Evolutionary conservation across 2,797 vertebrate species (phyloP), one percentile per base, ranked within the genome.

Genomic region (Karalla daura): DNA sequence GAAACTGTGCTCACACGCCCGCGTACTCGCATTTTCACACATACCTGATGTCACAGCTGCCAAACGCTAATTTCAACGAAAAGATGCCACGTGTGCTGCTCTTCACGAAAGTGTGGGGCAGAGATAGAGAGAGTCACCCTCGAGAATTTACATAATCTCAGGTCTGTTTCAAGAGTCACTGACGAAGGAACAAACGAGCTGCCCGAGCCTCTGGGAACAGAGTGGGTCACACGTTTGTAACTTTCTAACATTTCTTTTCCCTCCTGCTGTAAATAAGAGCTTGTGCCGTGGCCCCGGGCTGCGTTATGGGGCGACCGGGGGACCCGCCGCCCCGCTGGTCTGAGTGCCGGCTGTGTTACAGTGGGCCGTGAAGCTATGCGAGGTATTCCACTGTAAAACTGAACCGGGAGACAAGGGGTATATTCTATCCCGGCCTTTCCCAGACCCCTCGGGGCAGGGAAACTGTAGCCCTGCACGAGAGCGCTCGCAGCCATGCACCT

Each of bases 311-410:
- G 15, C 7, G 24, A 50, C 46, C 15, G 44, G 53, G 18, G 69
- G 67, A 63, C 56, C 41, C 36, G 12, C 36, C 70, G 46, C 64
- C 78, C 64, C 0, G 15, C 73, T 56, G 63, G 18, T 36, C 17
- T 40, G 35, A 74, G 74, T 49, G 25, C 61, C 46, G 24, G 25
- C 71, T 58, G 66, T 81, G 70, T 70, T 83, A 64, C 76, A 63
- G 62, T 37, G 35, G 64, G 52, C 65, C 51, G 33, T 53, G 72
- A 63, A 90, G 81, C 40, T 86, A 91, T 84, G 83, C 36, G 24
- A 85, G 67, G 67, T 71, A 88, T 91, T 79, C 30, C 17, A 70
- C 64, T 77, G 72, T 88, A 76, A 89, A 90, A 79, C 72, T 18
- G 15, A 23, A 63, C n/a, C 68, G 54, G 41, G 52, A 73, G 30